Evolutionary conservation across 2,797 vertebrate species (phyloP), one percentile per base, ranked within the genome.

Genomic region (Neopelma chrysocephalum): DNA sequence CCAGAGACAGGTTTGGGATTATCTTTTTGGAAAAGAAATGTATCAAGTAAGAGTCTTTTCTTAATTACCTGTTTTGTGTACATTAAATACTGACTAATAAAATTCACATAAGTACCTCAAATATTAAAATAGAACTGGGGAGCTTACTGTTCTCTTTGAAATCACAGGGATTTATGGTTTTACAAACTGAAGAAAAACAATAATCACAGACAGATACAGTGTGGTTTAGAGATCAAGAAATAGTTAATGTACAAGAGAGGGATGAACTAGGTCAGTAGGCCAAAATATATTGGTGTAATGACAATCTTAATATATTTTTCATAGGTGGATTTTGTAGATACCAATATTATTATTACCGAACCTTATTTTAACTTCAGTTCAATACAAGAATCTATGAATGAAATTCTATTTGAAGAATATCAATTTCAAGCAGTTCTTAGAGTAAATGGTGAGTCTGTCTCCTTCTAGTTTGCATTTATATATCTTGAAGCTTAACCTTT

Each of bases 371-470:
- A 99, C 98, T 99, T 99, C 97, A 98, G 95, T 90, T 99, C 99
- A 91, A 99, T 99, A 87, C 99, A 99, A 97, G 99, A 99, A 94
- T 99, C 99, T 18, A 99, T 99, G 99, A 99, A 99, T 94, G 99
- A 99, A 98, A 99, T 99, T 86, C 97, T 99, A 22, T 99, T 99
- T 97, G 99, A 99, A 97, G 99, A 99, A 96, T 99, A 99, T 94
- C 99, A 99, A 26, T 99, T 99, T 97, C 99, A 99, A 97, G 98
- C 99, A 27, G 99, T 98, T 69, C 98, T 99, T 83, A 97, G 99
- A 96, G 99, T 98, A 82, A 99, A 99, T 64, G 98, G 99, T 99
- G 91, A 98, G 98, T 98, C 68, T 86, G 25, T 83, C 22, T 86
- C 64, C 34, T 71, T 43, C 38, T 61, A 31, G 29, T 86, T 86